Conservation (phyloP, 2,888 invertebrate genomes). For the Lasioglossum oenotherae region DNA sequence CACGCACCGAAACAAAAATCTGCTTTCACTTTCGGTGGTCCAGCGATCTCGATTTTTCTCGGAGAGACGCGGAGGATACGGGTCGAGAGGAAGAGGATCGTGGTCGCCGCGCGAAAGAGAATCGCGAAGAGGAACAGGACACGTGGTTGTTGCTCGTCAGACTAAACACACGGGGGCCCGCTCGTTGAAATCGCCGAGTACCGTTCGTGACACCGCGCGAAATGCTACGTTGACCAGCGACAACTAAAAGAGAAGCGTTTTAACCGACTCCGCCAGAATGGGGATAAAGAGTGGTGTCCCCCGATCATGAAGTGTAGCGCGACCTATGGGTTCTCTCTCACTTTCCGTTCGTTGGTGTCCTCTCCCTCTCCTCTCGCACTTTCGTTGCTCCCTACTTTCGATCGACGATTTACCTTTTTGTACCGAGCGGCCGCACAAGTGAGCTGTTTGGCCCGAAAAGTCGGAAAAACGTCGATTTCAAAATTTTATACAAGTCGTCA, state of each 20-base stretch:
- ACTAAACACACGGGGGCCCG: conserved; percentile 15
- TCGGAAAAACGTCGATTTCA: too few species aligned
- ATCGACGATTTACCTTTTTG: conserved; percentile 56
- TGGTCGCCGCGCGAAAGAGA: not conserved
- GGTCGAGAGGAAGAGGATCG: not conserved
- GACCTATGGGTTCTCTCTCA: conserved; percentile 60
- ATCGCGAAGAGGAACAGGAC: conserved; percentile 8
- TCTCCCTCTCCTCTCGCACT: conserved; percentile 25
- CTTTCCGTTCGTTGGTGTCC: conserved; percentile 54
- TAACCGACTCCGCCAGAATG: conserved; percentile 66
- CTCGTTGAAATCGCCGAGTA: conserved; percentile 40
- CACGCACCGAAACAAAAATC: conserved; percentile 49
- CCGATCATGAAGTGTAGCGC: conserved; percentile 66
- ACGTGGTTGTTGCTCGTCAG: conserved; percentile 47
- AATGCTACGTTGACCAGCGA: conserved; percentile 79
- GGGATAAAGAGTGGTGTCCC: conserved; percentile 76
- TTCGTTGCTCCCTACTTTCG: conserved; percentile 39
- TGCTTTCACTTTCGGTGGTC: conserved; percentile 53
- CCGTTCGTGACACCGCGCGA: conserved; percentile 57
- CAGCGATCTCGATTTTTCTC: not conserved
- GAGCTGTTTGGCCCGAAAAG: too few species aligned
- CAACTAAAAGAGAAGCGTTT: conserved; percentile 80
- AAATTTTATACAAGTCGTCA: too few species aligned
- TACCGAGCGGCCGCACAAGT: conserved; percentile 34
- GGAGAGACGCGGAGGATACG: not conserved